These are phyloP conservation scores for Cyclargus thomasi DNA, from an alignment of 1,140 invertebrate genomes.

Conservation along the genomic window DNA sequence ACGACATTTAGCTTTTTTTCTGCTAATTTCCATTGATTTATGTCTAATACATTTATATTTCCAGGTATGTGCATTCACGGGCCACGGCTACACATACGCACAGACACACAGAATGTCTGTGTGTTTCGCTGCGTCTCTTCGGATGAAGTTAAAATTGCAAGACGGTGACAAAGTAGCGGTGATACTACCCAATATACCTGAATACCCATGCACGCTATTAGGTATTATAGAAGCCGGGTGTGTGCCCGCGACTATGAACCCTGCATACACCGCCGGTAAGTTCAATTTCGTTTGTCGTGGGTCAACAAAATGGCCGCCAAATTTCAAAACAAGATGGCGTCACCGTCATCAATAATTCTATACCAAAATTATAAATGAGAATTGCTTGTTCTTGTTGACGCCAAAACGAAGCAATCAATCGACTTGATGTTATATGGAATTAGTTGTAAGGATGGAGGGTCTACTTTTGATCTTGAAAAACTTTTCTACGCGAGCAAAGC, in stretches of 20 bases:
- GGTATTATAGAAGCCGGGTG: conserved; percentile 84
- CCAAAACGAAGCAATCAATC: too few relatives aligned
- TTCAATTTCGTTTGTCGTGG: conserved; percentile 18
- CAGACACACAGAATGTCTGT: conserved; percentile 79
- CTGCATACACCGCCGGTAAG: conserved; percentile 85
- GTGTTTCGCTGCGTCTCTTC: conserved; percentile 82
- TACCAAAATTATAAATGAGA: too few relatives aligned
- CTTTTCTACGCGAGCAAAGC: neutral
- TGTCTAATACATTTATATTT: conserved; percentile 20
- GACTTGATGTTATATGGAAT: too few relatives aligned
- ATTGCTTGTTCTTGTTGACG: too few relatives aligned
- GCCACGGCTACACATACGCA: conserved; percentile 82
- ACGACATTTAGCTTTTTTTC: too few relatives aligned
- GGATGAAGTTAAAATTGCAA: conserved; percentile 79
- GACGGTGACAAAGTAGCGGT: conserved; percentile 84
- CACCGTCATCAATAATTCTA: too few relatives aligned
- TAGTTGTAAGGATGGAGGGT: too few relatives aligned
- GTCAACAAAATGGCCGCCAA: neutral
- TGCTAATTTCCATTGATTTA: too few relatives aligned
- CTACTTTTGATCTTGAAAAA: too few relatives aligned
- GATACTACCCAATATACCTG: conserved; percentile 85
- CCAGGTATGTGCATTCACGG: conserved; percentile 83
- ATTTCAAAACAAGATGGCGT: too few relatives aligned
- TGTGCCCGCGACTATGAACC: conserved; percentile 86
- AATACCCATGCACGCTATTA: conserved; percentile 81